Base-by-base conservation (phyloP, 1,140 invertebrate genomes). In the Episyrphus balteatus region DNA sequence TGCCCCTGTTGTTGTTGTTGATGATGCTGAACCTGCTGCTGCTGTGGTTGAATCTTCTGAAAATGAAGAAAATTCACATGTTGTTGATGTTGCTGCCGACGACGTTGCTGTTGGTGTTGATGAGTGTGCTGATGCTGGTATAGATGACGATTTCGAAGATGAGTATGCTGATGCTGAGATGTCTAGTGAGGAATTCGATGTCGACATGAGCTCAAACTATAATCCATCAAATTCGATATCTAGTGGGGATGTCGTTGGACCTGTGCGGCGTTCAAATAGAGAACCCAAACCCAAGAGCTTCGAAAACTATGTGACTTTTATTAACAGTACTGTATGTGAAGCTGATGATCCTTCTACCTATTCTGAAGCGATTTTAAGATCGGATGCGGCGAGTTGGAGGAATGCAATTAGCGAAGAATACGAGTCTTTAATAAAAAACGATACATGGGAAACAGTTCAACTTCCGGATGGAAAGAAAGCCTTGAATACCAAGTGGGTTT, bases 381-480 rank as follows among this genome's bases (percentile, higher is more conserved):
- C 31, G 13, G 44, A 54, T 13, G 38, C 43, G 1, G 38, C 42
- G 14, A 42, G 48, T 34, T 61, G 59, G 58, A 55, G 50, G 37
- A 50, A 44, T 36, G 53, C 58, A 12, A 59, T 61, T 48, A 43
- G 55, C 7, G 50, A 60, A 42, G 61, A 66, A 52, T 51, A 56
- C 21, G 13, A 55, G 13, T 50, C 57, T 12, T 48, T 63, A 34
- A 51, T 55, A 33, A 47, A 55, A 50, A 66, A 68, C 50, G 55
- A 61, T 14, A 64, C 65, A n/a, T 64, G 57, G 21, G 21, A 26
- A 26, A 8, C 3, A 26, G 21, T 26, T 5, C 3, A 26, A 5
- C 3, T 8, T 26, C 8, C 21, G 21, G 8, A 5, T 26, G 21
- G 21, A 26, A 26, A 26, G 21, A 26, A 26, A 26, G 21, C 8